Evolutionary conservation across 35 echinoderm and acorn worm species (phyloP).

Genomic region (Anneissia japonica): DNA sequence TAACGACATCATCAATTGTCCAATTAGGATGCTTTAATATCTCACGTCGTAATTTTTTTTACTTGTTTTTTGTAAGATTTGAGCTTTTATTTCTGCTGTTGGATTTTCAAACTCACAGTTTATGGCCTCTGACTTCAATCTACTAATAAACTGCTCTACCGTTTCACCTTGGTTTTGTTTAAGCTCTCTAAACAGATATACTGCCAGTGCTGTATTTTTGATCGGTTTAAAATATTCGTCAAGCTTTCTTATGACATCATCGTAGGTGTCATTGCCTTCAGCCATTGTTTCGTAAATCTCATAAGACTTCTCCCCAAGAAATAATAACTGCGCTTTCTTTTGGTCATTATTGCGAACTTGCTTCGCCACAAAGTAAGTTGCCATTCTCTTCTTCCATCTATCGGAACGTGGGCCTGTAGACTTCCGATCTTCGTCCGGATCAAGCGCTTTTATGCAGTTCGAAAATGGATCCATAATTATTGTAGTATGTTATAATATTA

Average conservation of each 20-base stretch:
- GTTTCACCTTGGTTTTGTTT: not conserved
- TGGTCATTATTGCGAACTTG: not conserved
- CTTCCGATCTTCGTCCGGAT: too few species aligned
- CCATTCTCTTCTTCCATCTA: too few species aligned
- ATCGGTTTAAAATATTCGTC: not conserved
- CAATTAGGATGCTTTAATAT: not conserved
- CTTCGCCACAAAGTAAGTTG: not conserved
- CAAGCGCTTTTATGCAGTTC: too few species aligned
- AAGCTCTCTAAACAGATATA: not conserved
- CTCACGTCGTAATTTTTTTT: not conserved
- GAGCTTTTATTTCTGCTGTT: not conserved
- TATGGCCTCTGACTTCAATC: not conserved
- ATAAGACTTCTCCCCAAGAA: not conserved
- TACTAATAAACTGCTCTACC: not conserved
- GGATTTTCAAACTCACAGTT: not conserved
- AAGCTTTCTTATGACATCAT: not conserved
- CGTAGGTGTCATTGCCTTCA: not conserved
- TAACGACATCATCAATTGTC: not conserved
- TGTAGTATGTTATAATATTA: too few species aligned
- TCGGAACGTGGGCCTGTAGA: too few species aligned
- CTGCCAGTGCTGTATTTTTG: not conserved
- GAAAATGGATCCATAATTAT: too few species aligned
- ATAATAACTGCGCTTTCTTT: not conserved
- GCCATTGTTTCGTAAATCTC: not conserved
- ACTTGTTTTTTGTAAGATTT: not conserved